phyloP scores from a whole-genome alignment of 2,113 vertebrate species.

The Ornithorhynchus anatinus region DNA sequence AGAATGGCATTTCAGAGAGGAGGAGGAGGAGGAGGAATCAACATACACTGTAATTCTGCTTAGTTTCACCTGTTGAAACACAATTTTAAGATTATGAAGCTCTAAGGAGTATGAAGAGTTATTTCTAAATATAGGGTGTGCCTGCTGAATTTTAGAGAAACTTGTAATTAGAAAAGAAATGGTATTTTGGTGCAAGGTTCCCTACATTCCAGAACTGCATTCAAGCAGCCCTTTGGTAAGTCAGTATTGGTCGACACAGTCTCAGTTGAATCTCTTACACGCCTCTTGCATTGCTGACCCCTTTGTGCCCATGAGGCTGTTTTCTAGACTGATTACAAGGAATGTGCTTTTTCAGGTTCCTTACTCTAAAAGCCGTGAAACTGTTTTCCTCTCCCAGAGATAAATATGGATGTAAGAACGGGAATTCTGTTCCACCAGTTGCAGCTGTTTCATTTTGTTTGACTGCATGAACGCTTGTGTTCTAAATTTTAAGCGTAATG shows the following conservation, averaged over 20 bases:
- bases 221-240: not conserved
- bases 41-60: no score
- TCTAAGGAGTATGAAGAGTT: no score
- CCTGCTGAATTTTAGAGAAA: not conserved
- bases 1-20: no score
- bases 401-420: not conserved
- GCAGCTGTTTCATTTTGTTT: not conserved
- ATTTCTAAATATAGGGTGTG: no score
- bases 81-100: no score
- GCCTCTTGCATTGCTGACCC: not conserved
- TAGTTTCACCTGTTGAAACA: no score
- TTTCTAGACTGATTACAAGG: not conserved
- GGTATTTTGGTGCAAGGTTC: not conserved
- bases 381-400: not conserved
- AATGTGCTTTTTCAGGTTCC: not conserved
- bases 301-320: fast-evolving
- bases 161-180: not conserved
- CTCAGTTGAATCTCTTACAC: fast-evolving
- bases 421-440: not conserved
- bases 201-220: not conserved
- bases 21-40: no score
- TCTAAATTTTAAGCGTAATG: no score
- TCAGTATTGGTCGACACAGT: not conserved
- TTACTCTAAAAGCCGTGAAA: not conserved
- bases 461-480: not conserved